These are phyloP conservation scores for Tetranychus truncatus DNA, from an alignment of 2,888 invertebrate species.

Conservation along the genomic window DNA sequence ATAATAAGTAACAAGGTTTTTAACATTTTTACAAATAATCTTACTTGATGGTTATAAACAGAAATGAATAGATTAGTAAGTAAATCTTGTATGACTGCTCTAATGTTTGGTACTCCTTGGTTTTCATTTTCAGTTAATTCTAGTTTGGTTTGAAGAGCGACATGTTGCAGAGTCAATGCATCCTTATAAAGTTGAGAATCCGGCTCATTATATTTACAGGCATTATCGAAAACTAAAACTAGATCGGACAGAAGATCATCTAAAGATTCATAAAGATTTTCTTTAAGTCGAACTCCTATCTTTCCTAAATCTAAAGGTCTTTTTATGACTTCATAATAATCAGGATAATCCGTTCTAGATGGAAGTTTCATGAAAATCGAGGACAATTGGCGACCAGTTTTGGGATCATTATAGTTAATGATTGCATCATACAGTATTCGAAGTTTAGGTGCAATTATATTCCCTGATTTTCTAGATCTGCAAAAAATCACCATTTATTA, in stretches of 20 bases:
- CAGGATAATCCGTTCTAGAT: constrained; percentile 77
- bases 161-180: constrained; percentile 70
- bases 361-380: constrained; percentile 86
- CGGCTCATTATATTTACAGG: constrained; percentile 91
- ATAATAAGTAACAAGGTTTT: background rate
- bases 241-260: constrained; percentile 77
- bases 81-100: constrained; percentile 71
- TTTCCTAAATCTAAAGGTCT: constrained; percentile 89
- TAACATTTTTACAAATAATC: constrained; percentile 8
- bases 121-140: constrained; percentile 54
- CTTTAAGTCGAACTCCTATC: constrained; percentile 67
- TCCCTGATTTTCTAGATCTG: background rate
- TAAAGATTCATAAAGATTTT: constrained; percentile 51
- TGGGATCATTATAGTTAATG: constrained; percentile 65
- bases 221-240: constrained; percentile 82
- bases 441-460: constrained; percentile 45
- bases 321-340: constrained; percentile 91
- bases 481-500: background rate
- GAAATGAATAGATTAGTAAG: constrained; percentile 74
- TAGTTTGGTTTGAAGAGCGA: constrained; percentile 73
- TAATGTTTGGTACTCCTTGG: constrained; percentile 65
- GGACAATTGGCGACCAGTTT: constrained; percentile 63
- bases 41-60: constrained; percentile 70
- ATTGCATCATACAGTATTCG: constrained; percentile 72
- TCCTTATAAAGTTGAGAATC: constrained; percentile 95